A percentile compares a stretch with the other conserved stretches of the same genome.
Conservation (phyloP, 53 echinoderm and acorn worm species). For the Actinopyga echinites region DNA sequence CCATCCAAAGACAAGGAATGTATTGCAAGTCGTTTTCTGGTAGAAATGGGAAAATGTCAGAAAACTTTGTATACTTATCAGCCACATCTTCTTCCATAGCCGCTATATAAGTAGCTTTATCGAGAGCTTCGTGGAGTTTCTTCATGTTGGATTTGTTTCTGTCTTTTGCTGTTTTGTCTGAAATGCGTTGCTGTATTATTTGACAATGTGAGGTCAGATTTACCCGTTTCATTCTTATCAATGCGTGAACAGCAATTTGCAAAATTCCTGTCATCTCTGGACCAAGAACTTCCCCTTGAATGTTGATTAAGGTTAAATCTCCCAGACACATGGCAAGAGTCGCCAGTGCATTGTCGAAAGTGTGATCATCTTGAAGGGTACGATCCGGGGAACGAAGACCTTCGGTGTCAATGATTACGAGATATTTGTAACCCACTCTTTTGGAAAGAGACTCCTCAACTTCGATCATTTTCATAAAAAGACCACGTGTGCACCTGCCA, state of each 20-base stretch:
- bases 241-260: constrained; percentile 32
- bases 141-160: constrained; percentile 23
- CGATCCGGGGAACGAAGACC: constrained; percentile 19
- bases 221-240: constrained; percentile 33
- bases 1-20: constrained; percentile 11
- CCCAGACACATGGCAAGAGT: constrained; percentile 17
- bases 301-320: constrained; percentile 10
- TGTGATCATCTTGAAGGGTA: not conserved
- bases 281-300: constrained; percentile 8
- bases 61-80: not conserved
- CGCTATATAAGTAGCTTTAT: not conserved
- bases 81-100: constrained; percentile 25
- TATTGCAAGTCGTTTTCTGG: constrained; percentile 2
- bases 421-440: constrained; percentile 5
- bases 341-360: constrained; percentile 21
- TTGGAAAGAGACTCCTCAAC: not conserved
- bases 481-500: constrained; percentile 15
- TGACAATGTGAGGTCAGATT: constrained; percentile 24
- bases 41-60: constrained; percentile 19
- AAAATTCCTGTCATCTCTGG: constrained; percentile 6
- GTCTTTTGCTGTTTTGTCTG: not conserved
- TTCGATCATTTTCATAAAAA: constrained; percentile 3
- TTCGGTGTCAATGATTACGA: constrained; percentile 18
- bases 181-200: constrained; percentile 23
- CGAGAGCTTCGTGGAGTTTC: not conserved